Evolutionary conservation across 2,797 vertebrate genomes (phyloP).

Genomic region (Lagodon rhomboides): DNA sequence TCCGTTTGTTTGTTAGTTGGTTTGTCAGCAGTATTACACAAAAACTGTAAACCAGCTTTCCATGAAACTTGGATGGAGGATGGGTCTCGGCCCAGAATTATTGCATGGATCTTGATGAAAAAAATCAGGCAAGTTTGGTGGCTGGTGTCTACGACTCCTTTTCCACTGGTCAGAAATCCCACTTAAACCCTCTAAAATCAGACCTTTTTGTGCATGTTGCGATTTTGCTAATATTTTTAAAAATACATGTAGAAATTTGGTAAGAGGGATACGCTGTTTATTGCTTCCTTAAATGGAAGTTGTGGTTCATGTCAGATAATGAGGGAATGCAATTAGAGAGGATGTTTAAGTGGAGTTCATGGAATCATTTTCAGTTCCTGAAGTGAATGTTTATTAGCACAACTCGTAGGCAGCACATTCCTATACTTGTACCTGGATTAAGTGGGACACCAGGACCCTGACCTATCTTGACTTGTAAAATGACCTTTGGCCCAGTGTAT

Average conservation of each 20-base stretch:
- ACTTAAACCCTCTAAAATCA: no score
- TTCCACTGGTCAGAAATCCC: no score
- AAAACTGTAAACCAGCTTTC: no score
- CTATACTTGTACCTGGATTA: conserved; percentile 43
- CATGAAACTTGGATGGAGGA: no score
- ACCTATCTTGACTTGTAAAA: conserved; percentile 46
- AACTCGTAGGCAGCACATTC: conserved; percentile 16
- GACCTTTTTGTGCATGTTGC: no score
- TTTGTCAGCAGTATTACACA: no score
- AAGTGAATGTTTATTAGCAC: conserved; percentile 24
- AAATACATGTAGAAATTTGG: no score
- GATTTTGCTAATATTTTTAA: not conserved
- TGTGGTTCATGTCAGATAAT: not conserved
- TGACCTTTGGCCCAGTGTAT: conserved; percentile 46
- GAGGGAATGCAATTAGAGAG: conserved; percentile 4
- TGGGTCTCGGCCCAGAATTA: no score
- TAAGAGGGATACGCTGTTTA: not conserved
- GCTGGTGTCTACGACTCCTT: no score
- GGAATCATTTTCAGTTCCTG: conserved; percentile 14
- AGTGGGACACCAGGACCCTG: conserved; percentile 41
- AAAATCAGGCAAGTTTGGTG: no score
- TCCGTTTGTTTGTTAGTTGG: no score
- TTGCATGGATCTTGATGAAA: no score
- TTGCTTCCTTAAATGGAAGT: not conserved
- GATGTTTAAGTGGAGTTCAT: conserved; percentile 3